These are phyloP conservation scores for Rhopalosiphum padi DNA, from an alignment of 1,140 invertebrate species.

Conservation along the genomic window DNA sequence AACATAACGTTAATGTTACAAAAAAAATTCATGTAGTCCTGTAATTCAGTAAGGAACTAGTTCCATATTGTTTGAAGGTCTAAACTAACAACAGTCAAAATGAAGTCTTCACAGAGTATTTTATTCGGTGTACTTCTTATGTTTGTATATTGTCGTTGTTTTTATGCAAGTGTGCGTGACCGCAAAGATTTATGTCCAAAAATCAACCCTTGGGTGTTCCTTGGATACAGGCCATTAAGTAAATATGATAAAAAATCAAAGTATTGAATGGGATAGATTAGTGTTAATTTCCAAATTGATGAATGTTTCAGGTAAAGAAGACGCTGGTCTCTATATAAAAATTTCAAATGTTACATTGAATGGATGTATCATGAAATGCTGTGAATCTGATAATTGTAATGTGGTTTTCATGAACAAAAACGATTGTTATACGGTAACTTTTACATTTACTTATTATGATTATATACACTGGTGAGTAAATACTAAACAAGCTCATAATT, in stretches of 20 bases:
- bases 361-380: constrained; percentile 78
- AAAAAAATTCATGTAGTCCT: background rate
- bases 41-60: background rate
- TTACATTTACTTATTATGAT: constrained; percentile 6
- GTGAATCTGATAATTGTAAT: constrained; percentile 73
- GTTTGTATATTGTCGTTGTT: background rate
- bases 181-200: constrained; percentile 59
- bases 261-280: background rate
- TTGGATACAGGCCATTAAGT: constrained; percentile 53
- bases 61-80: constrained; percentile 16
- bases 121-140: background rate
- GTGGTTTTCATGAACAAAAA: constrained; percentile 78
- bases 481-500: background rate
- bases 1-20: background rate
- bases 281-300: background rate
- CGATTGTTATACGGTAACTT: constrained; percentile 76
- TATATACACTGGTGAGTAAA: background rate
- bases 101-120: background rate
- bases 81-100: background rate
- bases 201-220: constrained; percentile 58
- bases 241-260: background rate
- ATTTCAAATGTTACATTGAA: constrained; percentile 67
- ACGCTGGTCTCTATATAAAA: constrained; percentile 70
- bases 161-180: background rate
- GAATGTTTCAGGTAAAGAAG: constrained; percentile 66